Conservation (phyloP, 2,888 invertebrate species). For the Noctua comes region DNA sequence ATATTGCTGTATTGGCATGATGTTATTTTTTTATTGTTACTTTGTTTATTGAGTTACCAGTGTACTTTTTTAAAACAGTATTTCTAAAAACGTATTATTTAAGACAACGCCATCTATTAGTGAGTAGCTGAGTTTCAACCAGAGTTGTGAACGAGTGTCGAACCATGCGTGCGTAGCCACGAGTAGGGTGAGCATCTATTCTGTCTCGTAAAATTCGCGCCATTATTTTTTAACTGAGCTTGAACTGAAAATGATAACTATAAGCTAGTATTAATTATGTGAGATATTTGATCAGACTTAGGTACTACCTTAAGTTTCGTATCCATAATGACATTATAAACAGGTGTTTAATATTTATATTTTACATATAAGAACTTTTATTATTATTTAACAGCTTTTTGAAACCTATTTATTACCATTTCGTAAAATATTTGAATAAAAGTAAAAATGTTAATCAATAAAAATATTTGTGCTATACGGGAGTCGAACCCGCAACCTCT, state of each 20-base stretch:
- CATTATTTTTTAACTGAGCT: background rate
- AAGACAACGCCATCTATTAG: constrained; percentile 76
- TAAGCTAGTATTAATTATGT: background rate
- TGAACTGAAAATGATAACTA: background rate
- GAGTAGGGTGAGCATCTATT: constrained; percentile 40
- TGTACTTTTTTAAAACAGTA: too few species aligned
- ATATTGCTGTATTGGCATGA: background rate
- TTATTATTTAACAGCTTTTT: background rate
- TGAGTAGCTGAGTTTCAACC: constrained; percentile 69
- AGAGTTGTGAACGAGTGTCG: constrained; percentile 5
- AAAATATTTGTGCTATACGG: background rate
- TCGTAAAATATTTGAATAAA: background rate
- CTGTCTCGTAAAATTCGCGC: background rate
- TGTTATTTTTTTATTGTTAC: background rate
- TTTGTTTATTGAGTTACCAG: background rate
- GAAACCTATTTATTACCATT: background rate
- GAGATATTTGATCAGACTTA: background rate
- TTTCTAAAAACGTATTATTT: constrained; percentile 7
- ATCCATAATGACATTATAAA: background rate
- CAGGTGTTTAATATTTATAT: background rate
- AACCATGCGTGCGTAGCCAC: background rate
- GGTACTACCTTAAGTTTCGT: background rate
- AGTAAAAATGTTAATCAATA: background rate
- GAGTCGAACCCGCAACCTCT: constrained; percentile 1
- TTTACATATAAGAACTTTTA: background rate